A percentile compares a stretch with the other conserved stretches of the same genome.
phyloP scores from a whole-genome alignment of 2,797 vertebrate genomes.

The Aldrovandia affinis region DNA sequence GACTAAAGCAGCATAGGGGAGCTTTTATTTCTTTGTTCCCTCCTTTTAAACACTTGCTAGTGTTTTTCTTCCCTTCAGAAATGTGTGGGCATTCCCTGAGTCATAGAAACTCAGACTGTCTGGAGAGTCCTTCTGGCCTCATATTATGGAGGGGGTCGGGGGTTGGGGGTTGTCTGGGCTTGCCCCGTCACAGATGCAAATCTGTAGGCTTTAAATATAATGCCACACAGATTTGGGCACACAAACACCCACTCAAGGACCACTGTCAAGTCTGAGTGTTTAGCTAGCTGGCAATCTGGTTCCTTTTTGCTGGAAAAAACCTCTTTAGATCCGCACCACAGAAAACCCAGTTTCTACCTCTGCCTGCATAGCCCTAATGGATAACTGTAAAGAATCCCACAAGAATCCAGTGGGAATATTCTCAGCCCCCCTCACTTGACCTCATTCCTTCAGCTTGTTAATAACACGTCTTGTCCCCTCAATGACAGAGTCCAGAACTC shows the following conservation, averaged over 20 bases:
- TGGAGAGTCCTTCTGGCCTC: neutral
- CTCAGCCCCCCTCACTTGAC: neutral
- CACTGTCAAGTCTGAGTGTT: constrained; percentile 13
- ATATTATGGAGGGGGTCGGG: neutral
- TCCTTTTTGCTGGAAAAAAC: constrained; percentile 15
- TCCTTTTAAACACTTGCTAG: neutral
- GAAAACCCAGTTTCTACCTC: neutral
- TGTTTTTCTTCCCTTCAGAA: neutral
- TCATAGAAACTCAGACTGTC: constrained; percentile 13
- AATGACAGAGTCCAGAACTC: constrained; percentile 69
- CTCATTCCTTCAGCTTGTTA: constrained; percentile 5
- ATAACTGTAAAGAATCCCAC: constrained; percentile 4
- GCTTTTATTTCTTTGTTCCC: neutral
- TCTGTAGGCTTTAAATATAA: constrained; percentile 23
- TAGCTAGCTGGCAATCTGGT: constrained; percentile 19
- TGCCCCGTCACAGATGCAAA: constrained; percentile 29
- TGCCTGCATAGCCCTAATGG: constrained; percentile 5
- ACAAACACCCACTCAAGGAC: neutral
- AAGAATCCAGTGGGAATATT: constrained; percentile 20
- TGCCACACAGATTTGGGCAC: neutral
- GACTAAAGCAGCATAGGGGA: neutral
- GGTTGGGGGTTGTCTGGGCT: constrained; percentile 16
- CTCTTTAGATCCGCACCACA: neutral
- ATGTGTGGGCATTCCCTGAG: constrained; percentile 12
- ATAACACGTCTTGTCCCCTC: neutral